Base-by-base conservation (phyloP, 1,140 invertebrate genomes). In the Epicauta chinensis region DNA sequence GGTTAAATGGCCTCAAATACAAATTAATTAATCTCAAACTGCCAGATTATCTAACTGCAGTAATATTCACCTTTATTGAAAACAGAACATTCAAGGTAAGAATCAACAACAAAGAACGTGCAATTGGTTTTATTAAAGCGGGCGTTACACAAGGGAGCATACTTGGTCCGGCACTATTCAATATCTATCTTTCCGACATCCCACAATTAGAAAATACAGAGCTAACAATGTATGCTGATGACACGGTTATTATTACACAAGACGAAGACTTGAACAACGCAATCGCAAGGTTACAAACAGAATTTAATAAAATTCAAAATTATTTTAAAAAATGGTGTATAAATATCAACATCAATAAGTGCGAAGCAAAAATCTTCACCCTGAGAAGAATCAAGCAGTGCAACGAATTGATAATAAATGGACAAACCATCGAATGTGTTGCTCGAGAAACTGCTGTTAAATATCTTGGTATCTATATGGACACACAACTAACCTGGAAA, bases 141-240 rank as follows among this genome's bases (percentile, higher is more conserved):
- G 57, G 44, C n/a, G 43, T 60, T 7, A 39, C 55, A 4, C 60
- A 61, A 45, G 57, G 59, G 3, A 36, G 23, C 2, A 9, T 15
- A 11, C 32, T 59, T 5, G 41, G 45, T 1, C 41, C 39, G 6
- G 10, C 41, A 2, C 15, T 58, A 14, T 58, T 54, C 34, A 35
- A 12, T 15, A 9, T 61, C 7, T 51, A 48, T 34, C 56, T 47
- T 3, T 40, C 44, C 12, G 53, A 59, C 17, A 29, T 53, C 1
- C 53, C 56, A 7, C 34, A 14, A 12, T 15, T 14, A 10, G 7
- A 30, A 7, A 16, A 42, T 10, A 31, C 52, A 3, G 39, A 31
- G 13, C 16, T 49, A 9, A 36, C 61, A 6, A 32, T 53, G 7
- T 64, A 51, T 44, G 63, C 63, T 1, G 63, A 65, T 40, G 60